Evolutionary conservation across 53 echinoderm and acorn worm genomes (phyloP), one percentile per base, ranked within the genome.

Genomic region (Henricia sp.): DNA sequence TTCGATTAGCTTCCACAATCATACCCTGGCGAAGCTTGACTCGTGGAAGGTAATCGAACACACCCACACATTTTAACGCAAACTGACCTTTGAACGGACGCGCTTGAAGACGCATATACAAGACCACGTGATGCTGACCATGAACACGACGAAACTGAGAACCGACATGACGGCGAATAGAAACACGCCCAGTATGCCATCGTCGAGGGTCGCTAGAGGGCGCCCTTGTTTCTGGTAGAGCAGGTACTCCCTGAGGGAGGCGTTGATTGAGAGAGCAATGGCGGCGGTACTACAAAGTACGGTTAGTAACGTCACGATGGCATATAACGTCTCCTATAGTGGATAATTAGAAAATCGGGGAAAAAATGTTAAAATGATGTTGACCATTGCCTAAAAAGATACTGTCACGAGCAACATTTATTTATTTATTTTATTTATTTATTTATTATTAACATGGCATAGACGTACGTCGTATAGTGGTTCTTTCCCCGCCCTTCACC

Each of bases 101-200:
- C 80, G 80, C 35, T 33, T 80, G 63, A 85, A 85, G 35, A 32
- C 41, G 27, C 74, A 85, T 0, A 52, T 41, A 17, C 63, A 80
- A 17, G 48, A 25, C 85, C 85, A 85, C 62, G 65, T 46, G 62
- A 85, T 51, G 10, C 63, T 63, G 20, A 43, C 30, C 4, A 85
- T 52, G 28, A 85, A 74, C 4, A 74, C 73, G 26, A 72, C 23
- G 34, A 85, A 74, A 38, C 62, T 37, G 50, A 85, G 16, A 65
- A 46, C 50, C 4, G 85, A 73, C 85, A 85, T 85, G 25, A 72
- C 14, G 10, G 32, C 85, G 37, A 85, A 85, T 33, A 85, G 74
- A 4, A 20, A 73, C 73, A 85, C 85, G 50, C 74, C 85, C 28
- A 85, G 64, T 19, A 85, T 30, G 46, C 59, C 72, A 24, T 84